Evolutionary conservation across 2,888 invertebrate genomes (phyloP).

Genomic region (Pseudococcus jackbeardsleyi): DNA sequence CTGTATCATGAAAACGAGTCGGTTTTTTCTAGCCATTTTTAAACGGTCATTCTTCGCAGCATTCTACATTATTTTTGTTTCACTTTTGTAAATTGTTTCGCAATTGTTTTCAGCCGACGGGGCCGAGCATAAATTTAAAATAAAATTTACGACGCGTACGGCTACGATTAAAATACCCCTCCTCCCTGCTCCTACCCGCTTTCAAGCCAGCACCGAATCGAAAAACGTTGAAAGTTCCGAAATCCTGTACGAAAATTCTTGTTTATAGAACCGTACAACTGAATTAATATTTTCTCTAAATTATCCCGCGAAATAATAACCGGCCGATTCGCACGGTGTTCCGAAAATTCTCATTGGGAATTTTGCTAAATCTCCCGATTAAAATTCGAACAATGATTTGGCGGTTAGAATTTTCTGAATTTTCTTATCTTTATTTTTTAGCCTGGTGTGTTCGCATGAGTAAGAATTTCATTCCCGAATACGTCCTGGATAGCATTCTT

Average conservation of each 20-base stretch:
- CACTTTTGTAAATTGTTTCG: constrained; percentile 52
- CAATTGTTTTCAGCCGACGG: constrained; percentile 53
- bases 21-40: not conserved
- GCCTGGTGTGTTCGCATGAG: not conserved
- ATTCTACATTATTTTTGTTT: constrained; percentile 30
- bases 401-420: not conserved
- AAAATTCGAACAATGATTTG: not conserved
- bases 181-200: not conserved
- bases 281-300: constrained; percentile 46
- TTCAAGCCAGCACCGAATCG: not conserved
- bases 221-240: constrained; percentile 32
- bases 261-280: not conserved
- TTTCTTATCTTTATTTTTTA: not conserved
- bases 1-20: constrained; percentile 7
- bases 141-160: constrained; percentile 46
- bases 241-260: constrained; percentile 31
- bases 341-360: not conserved
- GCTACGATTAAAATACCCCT: constrained; percentile 29
- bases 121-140: constrained; percentile 48
- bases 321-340: not conserved
- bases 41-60: constrained; percentile 41
- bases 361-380: no score
- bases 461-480: not conserved
- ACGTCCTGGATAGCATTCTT: not conserved
- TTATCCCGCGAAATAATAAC: constrained; percentile 23